phyloP scores from a whole-genome alignment of 1,140 invertebrate genomes.

The Vanessa tameamea region DNA sequence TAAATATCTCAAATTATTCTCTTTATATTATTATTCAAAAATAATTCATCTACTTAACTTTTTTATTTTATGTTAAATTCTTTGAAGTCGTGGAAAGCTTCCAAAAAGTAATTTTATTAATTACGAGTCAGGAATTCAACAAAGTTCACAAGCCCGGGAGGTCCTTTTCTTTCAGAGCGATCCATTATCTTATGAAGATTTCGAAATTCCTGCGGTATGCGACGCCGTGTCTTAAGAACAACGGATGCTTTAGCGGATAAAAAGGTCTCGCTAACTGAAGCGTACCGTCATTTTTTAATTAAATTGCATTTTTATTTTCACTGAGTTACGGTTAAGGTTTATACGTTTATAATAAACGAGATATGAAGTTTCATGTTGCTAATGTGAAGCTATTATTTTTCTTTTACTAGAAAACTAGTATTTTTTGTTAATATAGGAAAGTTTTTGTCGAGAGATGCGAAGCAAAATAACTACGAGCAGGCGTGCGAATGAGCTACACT shows the following conservation, averaged over 20 bases:
- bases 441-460: too few relatives aligned
- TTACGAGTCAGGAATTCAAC: slow-evolving; percentile 80
- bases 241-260: slow-evolving; percentile 48
- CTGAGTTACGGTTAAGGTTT: neutral
- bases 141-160: slow-evolving; percentile 74
- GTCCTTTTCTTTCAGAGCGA: slow-evolving; percentile 76
- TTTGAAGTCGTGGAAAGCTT: slow-evolving; percentile 80
- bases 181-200: slow-evolving; percentile 81
- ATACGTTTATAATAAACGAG: too few relatives aligned
- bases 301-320: slow-evolving; percentile 32
- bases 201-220: slow-evolving; percentile 77
- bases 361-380: too few relatives aligned
- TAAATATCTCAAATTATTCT: slow-evolving; percentile 77
- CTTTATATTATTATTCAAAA: slow-evolving; percentile 74
- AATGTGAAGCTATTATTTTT: too few relatives aligned
- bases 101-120: slow-evolving; percentile 82
- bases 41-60: slow-evolving; percentile 80
- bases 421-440: too few relatives aligned
- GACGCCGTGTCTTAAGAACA: slow-evolving; percentile 47
- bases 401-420: too few relatives aligned
- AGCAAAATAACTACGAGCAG: too few relatives aligned
- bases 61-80: slow-evolving; percentile 80
- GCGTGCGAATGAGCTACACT: too few relatives aligned
- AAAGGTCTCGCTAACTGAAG: slow-evolving; percentile 31
- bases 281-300: slow-evolving; percentile 39